A percentile compares a stretch with the other conserved stretches of the same genome.
Evolutionary conservation across 2,797 vertebrate species (phyloP).

Genomic region (Catharus ustulatus): DNA sequence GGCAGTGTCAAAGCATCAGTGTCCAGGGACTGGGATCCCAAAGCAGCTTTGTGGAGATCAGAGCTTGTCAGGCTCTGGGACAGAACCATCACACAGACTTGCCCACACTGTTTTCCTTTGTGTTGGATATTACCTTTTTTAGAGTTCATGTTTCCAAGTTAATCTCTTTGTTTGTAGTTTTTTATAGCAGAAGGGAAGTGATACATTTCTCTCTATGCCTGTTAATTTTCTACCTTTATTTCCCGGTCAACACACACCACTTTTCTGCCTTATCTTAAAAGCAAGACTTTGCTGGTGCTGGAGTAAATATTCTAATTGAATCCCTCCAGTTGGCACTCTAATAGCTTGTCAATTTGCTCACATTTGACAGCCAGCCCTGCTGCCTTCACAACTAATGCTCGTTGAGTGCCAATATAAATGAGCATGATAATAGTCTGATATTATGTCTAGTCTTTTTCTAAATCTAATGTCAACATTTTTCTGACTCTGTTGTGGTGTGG

Average conservation of each 20-base stretch:
- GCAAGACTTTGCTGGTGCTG: not conserved
- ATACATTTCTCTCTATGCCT: not conserved
- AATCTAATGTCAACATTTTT: constrained; percentile 47
- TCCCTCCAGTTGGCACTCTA: not conserved
- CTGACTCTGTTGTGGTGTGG: constrained; percentile 20
- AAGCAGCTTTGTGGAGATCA: not conserved
- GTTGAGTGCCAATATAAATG: constrained; percentile 43
- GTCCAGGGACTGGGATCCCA: not conserved
- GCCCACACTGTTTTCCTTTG: not conserved
- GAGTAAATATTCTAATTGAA: constrained; percentile 53
- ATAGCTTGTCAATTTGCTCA: not conserved
- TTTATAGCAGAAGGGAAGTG: not conserved
- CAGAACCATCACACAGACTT: not conserved
- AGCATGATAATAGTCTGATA: constrained; percentile 32
- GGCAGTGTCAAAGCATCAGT: not conserved
- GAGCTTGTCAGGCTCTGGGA: not conserved
- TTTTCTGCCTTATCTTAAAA: constrained; percentile 29
- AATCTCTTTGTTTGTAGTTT: not conserved
- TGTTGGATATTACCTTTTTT: not conserved
- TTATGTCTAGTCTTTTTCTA: constrained; percentile 30
- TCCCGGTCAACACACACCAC: not conserved
- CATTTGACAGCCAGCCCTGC: constrained; percentile 57
- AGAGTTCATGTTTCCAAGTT: not conserved
- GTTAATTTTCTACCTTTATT: constrained; percentile 27
- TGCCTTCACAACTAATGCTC: constrained; percentile 34